phyloP scores from a whole-genome alignment of 2,113 vertebrate species.

The Bolborhynchus lineola region DNA sequence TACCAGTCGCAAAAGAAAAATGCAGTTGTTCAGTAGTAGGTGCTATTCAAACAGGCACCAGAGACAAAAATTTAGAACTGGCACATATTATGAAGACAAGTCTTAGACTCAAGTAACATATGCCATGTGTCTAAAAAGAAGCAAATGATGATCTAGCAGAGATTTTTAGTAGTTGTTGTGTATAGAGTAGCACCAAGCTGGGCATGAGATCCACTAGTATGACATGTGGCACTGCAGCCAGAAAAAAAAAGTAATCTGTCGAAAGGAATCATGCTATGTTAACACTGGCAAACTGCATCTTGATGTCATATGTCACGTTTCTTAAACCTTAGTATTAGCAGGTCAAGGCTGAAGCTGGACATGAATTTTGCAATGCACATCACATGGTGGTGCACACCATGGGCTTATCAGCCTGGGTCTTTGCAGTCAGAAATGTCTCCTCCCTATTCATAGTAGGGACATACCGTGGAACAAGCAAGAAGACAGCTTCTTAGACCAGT shows the following conservation, averaged over 20 bases:
- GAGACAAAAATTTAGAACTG: neutral
- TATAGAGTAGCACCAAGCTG: neutral
- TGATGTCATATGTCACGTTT: neutral
- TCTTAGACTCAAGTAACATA: neutral
- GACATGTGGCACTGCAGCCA: accelerated
- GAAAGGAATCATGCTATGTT: neutral
- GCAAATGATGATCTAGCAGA: neutral
- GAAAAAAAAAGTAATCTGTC: neutral
- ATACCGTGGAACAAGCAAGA: accelerated
- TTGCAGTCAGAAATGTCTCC: neutral
- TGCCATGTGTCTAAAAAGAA: neutral
- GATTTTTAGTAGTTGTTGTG: neutral
- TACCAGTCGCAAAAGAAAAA: neutral
- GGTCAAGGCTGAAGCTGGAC: neutral
- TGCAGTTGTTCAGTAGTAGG: neutral
- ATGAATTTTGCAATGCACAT: neutral
- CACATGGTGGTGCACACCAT: accelerated
- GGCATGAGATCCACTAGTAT: neutral
- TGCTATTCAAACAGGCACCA: neutral
- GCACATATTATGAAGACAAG: neutral
- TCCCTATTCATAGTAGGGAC: neutral
- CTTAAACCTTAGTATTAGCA: neutral
- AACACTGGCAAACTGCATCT: neutral
- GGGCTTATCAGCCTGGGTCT: neutral
- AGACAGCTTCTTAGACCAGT: neutral